Evolutionary conservation across 2,113 vertebrate species (phyloP), one percentile per base, ranked within the genome.

Genomic region (Ranitomeya imitator): DNA sequence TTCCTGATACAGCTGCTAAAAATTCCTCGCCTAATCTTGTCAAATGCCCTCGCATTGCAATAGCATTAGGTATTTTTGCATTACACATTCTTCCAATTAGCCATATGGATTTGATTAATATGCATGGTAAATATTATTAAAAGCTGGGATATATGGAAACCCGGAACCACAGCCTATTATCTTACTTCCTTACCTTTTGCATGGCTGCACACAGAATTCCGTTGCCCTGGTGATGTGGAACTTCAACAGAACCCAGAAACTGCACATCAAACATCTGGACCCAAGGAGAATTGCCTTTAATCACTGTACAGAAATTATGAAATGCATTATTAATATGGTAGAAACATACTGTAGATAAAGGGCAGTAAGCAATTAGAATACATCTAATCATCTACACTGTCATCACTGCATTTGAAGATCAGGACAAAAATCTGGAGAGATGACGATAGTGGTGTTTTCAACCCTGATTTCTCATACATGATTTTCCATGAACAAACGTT

Each of bases 241-340:
- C 98, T 92, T 99, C 98, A 91, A 99, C 98, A 0, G 98, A 99
- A 86, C 98, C 98, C 93, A 99, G 93, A 93, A 99, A 99, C 93
- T 99, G 97, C 85, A 99, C 97, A 0, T 93, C 95, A 88, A 97
- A 99, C 13, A 95, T 94, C 82, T 99, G 97, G 37, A 98, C 95
- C 98, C 98, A 99, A 57, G 96, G 95, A 3, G 97, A 96, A 90
- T 96, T 96, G 91, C 96, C 94, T 93, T 97, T 99, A 92, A 96
- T 57, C 12, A 74, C 73, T 85, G 55, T 2, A 57, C 0, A 15
- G 16, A 9, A 16, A 60, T 1, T 31, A 37, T 52, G n/a, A 14
- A 11, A 57, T 67, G 19, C 59, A 45, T 52, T 45, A 76, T 37
- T 37, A 65, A 65, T 60, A 15, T 61, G 14, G 26, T 45, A 51